Evolutionary conservation across 1,140 invertebrate genomes (phyloP).

Genomic region (Sycophila sp.): DNA sequence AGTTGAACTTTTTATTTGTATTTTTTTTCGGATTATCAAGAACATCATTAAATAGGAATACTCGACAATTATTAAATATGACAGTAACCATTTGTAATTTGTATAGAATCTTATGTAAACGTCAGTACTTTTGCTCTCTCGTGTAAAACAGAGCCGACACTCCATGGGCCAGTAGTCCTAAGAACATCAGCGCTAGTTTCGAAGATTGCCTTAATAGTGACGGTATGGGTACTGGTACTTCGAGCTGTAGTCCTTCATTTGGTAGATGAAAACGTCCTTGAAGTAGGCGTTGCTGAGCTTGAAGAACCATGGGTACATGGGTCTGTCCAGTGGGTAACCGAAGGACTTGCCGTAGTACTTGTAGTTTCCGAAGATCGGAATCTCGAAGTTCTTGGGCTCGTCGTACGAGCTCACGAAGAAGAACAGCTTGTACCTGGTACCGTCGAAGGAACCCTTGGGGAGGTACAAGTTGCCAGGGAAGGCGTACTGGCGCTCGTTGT

Average conservation of each 20-base stretch:
- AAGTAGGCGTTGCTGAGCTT: conserved; percentile 74
- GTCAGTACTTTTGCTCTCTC: neutral
- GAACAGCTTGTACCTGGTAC: conserved; percentile 73
- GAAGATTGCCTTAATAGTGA: neutral
- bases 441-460: conserved; percentile 74
- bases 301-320: conserved; percentile 68
- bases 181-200: conserved; percentile 3
- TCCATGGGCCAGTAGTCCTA: no score
- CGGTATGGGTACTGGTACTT: conserved; percentile 12
- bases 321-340: conserved; percentile 77
- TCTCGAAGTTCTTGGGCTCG: conserved; percentile 46
- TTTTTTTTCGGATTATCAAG: no score
- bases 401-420: conserved; percentile 72
- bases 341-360: conserved; percentile 64
- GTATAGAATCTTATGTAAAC: neutral
- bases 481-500: conserved; percentile 57
- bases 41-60: no score
- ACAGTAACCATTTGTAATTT: no score
- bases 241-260: conserved; percentile 67
- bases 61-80: no score
- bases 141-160: neutral
- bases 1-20: no score
- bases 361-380: conserved; percentile 51
- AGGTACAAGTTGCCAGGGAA: conserved; percentile 73
- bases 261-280: conserved; percentile 72